Percentiles rank a stretch among this genome's conserved stretches.
Evolutionary conservation across 2,113 vertebrate species (phyloP).

Genomic region (Ursus arctos): DNA sequence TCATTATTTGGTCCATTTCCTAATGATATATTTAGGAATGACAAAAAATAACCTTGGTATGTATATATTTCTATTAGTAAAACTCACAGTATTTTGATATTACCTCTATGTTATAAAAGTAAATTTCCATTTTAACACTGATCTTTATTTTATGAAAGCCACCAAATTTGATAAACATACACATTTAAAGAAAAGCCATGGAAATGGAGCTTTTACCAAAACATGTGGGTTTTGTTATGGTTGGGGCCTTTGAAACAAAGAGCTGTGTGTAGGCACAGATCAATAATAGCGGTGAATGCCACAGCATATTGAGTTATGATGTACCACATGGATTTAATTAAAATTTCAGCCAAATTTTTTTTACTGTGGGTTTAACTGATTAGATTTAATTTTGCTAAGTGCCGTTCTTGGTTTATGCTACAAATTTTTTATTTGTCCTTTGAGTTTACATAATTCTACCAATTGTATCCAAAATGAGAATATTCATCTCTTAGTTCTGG

Average conservation of each 20-base stretch:
- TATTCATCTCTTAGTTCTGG: not conserved
- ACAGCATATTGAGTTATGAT: not conserved
- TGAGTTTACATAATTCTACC: slow-evolving; percentile 36
- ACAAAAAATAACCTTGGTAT: not conserved
- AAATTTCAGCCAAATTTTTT: slow-evolving; percentile 50
- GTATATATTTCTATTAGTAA: not conserved
- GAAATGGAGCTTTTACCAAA: slow-evolving; percentile 24
- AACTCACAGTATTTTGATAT: not conserved
- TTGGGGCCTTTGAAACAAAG: slow-evolving; percentile 32
- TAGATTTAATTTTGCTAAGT: slow-evolving; percentile 64
- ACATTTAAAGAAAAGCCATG: slow-evolving; percentile 6
- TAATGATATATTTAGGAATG: slow-evolving; percentile 33
- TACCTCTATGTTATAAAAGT: slow-evolving; percentile 36
- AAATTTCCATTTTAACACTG: slow-evolving; percentile 49
- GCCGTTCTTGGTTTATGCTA: slow-evolving; percentile 40
- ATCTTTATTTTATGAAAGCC: slow-evolving; percentile 46
- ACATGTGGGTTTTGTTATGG: not conserved
- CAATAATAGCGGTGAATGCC: not conserved
- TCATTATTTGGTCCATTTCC: slow-evolving; percentile 8
- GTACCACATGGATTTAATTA: slow-evolving; percentile 47
- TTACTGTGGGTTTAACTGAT: slow-evolving; percentile 37
- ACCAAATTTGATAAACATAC: slow-evolving; percentile 5
- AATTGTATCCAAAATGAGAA: not conserved
- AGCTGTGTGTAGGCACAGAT: not conserved
- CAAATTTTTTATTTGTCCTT: slow-evolving; percentile 47